Percentiles rank a stretch among this genome's conserved stretches.
These are phyloP conservation scores for Axinella damicornis DNA, from an alignment of 37 sponge, comb jelly and placozoan genomes.

Conservation along the genomic window DNA sequence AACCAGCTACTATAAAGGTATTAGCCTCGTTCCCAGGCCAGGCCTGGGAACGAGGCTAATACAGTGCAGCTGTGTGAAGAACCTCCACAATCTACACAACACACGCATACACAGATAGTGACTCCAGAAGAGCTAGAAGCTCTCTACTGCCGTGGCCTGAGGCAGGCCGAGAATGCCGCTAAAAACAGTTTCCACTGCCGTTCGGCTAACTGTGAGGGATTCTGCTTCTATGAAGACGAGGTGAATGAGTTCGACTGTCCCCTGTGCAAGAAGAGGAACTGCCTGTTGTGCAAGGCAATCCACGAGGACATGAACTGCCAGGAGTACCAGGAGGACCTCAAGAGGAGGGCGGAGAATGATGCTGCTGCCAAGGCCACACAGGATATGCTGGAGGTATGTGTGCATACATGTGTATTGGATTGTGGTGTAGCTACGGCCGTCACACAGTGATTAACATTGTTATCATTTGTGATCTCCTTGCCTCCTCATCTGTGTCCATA, in stretches of 20 bases:
- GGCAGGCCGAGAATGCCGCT: slow-evolving; percentile 75
- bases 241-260: slow-evolving; percentile 82
- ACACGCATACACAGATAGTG: slow-evolving; percentile 52
- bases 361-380: slow-evolving; percentile 89
- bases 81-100: neutral
- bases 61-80: neutral
- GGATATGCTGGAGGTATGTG: slow-evolving; percentile 86
- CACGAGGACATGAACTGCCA: slow-evolving; percentile 94
- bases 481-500: too few relatives aligned
- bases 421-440: too few relatives aligned
- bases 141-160: slow-evolving; percentile 63
- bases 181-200: slow-evolving; percentile 85
- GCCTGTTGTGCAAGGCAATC: slow-evolving; percentile 90
- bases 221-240: slow-evolving; percentile 96
- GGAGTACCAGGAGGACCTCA: slow-evolving; percentile 95
- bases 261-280: slow-evolving; percentile 74
- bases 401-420: too few relatives aligned
- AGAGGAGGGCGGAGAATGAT: slow-evolving; percentile 89
- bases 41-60: too few relatives aligned
- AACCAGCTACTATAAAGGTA: too few relatives aligned
- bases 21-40: too few relatives aligned
- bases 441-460: too few relatives aligned
- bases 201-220: slow-evolving; percentile 83
- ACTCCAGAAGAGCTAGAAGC: slow-evolving; percentile 71
- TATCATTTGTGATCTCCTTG: too few relatives aligned